phyloP scores from a whole-genome alignment of 2,113 vertebrate genomes.

The Plecotus auritus region DNA sequence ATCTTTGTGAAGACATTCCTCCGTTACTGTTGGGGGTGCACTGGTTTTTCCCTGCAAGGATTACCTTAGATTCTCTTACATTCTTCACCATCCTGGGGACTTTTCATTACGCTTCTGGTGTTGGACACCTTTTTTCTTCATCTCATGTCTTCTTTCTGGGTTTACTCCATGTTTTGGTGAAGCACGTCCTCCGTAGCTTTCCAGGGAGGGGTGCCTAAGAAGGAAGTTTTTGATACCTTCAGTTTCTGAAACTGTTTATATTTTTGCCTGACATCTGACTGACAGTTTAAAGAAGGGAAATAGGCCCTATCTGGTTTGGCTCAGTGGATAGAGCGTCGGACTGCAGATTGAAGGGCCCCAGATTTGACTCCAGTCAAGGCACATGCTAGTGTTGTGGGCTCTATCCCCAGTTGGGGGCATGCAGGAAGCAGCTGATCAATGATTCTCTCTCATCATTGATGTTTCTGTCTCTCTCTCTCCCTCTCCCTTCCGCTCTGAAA shows the following conservation, averaged over 20 bases:
- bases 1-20: neutral
- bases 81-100: neutral
- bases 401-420: no score
- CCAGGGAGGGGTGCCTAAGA: neutral
- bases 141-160: neutral
- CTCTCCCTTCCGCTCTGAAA: no score
- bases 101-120: neutral
- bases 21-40: neutral
- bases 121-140: neutral
- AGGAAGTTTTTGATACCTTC: neutral
- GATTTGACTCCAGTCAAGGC: no score
- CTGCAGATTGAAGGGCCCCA: no score
- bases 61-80: neutral
- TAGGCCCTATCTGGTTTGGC: neutral
- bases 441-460: no score
- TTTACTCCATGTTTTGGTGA: neutral
- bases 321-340: no score
- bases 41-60: neutral
- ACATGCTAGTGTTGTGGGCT: no score
- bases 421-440: no score
- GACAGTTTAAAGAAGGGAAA: neutral
- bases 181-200: neutral
- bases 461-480: no score
- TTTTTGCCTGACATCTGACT: neutral
- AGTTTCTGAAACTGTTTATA: neutral